Evolutionary conservation across 2,113 vertebrate genomes (phyloP), one percentile per base, ranked within the genome.

Genomic region (Lasiurus borealis): DNA sequence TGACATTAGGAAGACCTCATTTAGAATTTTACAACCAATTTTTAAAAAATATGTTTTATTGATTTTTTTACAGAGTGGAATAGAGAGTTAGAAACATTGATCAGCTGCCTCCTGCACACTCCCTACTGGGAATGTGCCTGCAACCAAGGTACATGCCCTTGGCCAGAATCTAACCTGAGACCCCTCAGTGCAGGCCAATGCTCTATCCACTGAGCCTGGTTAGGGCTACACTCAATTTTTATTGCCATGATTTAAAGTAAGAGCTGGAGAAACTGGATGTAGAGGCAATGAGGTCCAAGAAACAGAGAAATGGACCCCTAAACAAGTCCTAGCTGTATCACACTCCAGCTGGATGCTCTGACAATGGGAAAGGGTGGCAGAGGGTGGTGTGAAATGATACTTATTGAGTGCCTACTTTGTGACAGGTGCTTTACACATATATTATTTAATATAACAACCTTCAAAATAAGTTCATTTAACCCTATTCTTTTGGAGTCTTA

Each of bases 161-260:
- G 52, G 18, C 52, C 16, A 3, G 52, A 52, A 52, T 52, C 16
- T 15, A 52, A 52, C 52, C 52, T 52, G 52, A 15, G 52, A 52
- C 52, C 52, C 52, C 18, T 52, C 52, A 52, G 52, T 18, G 4
- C 16, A 52, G 52, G 52, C 52, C 1, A 1, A 52, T 52, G 52
- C 52, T 52, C 52, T 52, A 18, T 18, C 52, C 16, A 52, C 52
- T 52, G 52, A 52, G 52, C 52, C 52, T 6, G 16, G 52, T 52
- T 52, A 52, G 15, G 50, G 52, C 52, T 66, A 40, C 36, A 11
- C 62, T 89, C 36, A 57, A 4, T 85, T 81, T 86, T 90, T 92
- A 81, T 23, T n/a, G 12, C 27, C 19, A 19, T 21, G 19, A 31
- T 88, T 90, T 90, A 92, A 80, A 78, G 11, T 16, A 93, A 95